These are phyloP conservation scores for Takifugu bimaculatus DNA, from an alignment of 2,113 vertebrate species.

Conservation along the genomic window DNA sequence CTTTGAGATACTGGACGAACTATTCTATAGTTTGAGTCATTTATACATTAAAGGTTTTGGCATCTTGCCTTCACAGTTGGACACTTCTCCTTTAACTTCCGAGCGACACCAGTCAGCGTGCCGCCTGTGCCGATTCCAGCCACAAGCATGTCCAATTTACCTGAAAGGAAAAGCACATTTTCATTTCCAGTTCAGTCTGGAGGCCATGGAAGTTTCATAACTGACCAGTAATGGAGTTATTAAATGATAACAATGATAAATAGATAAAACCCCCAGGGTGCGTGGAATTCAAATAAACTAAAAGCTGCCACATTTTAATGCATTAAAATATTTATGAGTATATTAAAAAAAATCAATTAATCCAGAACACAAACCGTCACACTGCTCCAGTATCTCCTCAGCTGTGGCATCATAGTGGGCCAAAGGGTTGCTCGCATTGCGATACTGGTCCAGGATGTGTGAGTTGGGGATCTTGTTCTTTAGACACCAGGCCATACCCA, in stretches of 20 bases:
- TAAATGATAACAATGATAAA: too few relatives aligned
- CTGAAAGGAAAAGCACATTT: slow-evolving; percentile 53
- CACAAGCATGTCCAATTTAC: slow-evolving; percentile 89
- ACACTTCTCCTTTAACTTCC: slow-evolving; percentile 89
- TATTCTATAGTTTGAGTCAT: not conserved
- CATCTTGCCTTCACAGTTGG: slow-evolving; percentile 78
- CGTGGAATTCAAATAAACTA: not conserved
- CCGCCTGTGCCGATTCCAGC: slow-evolving; percentile 84
- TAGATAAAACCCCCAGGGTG: too few relatives aligned
- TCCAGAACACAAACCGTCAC: slow-evolving; percentile 73
- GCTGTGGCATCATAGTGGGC: slow-evolving; percentile 88
- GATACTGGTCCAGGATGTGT: slow-evolving; percentile 87
- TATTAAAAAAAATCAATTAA: not conserved
- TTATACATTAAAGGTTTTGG: too few relatives aligned
- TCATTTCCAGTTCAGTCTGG: not conserved
- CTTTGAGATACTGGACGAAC: not conserved
- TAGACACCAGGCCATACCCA: slow-evolving; percentile 84
- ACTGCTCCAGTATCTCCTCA: slow-evolving; percentile 90
- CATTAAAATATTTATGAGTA: not conserved
- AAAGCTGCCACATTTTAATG: too few relatives aligned
- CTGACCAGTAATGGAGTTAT: not conserved
- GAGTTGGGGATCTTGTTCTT: slow-evolving; percentile 88
- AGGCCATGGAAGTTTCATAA: not conserved
- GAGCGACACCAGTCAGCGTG: slow-evolving; percentile 86
- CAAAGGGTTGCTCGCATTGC: slow-evolving; percentile 86